Percentiles rank a stretch among this genome's conserved stretches.
Conservation (phyloP, 1,140 invertebrate species). For the Atta colombica region DNA sequence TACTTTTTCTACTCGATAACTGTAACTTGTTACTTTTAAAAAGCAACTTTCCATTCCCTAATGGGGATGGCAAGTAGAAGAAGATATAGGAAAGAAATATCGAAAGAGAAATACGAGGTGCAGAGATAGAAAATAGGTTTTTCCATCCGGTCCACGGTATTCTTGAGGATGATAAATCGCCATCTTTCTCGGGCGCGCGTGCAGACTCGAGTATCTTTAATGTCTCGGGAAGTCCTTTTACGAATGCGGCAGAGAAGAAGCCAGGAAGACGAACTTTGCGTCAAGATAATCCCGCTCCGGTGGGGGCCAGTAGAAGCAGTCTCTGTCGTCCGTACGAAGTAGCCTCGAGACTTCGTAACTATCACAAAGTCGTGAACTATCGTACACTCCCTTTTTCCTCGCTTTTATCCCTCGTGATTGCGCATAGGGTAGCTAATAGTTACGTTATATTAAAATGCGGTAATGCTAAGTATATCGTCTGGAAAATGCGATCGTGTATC, state of each 20-base stretch:
- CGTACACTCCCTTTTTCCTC: slow-evolving; percentile 14
- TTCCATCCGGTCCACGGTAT: slow-evolving; percentile 65
- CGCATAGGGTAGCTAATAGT: not conserved
- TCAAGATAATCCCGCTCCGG: slow-evolving; percentile 61
- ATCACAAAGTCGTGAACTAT: slow-evolving; percentile 37
- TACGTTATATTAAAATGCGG: slow-evolving; percentile 48
- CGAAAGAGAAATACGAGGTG: slow-evolving; percentile 2
- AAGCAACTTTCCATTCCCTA: too few species aligned
- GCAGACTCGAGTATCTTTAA: slow-evolving; percentile 77
- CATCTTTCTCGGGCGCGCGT: slow-evolving; percentile 64
- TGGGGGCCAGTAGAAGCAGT: slow-evolving; percentile 56
- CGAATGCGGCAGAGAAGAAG: slow-evolving; percentile 32
- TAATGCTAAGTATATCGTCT: slow-evolving; percentile 1
- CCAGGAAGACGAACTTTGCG: slow-evolving; percentile 63
- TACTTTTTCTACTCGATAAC: too few species aligned
- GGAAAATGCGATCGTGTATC: not conserved
- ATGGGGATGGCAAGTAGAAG: slow-evolving; percentile 8
- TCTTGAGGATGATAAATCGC: slow-evolving; percentile 83
- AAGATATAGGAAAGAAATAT: slow-evolving; percentile 59
- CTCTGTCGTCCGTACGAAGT: slow-evolving; percentile 19
- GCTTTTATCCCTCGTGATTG: slow-evolving; percentile 21
- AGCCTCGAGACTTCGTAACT: slow-evolving; percentile 67
- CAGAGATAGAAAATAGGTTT: slow-evolving; percentile 72
- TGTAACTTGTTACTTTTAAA: too few species aligned
- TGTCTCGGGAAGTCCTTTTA: slow-evolving; percentile 73